Evolutionary conservation across 1,140 invertebrate genomes (phyloP).

Genomic region (Papilio xuthus): DNA sequence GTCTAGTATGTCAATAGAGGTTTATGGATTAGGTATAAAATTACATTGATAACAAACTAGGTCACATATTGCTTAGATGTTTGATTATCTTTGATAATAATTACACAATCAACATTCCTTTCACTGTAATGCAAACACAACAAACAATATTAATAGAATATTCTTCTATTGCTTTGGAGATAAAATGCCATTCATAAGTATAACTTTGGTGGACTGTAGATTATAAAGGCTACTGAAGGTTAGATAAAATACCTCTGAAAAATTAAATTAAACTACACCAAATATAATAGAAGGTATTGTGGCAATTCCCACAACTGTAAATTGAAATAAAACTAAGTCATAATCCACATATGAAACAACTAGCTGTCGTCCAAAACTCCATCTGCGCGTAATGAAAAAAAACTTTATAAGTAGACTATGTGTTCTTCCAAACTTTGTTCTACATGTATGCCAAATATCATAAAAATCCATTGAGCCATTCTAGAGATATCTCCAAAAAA

Average conservation of each 20-base stretch:
- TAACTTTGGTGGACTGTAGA: not conserved
- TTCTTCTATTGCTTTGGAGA: not conserved
- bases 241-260: not conserved
- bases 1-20: not conserved
- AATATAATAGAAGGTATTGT: no score
- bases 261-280: no score
- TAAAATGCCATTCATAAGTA: not conserved
- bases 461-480: no score
- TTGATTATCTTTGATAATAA: not conserved
- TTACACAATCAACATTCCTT: constrained; percentile 2
- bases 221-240: not conserved
- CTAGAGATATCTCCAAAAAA: no score
- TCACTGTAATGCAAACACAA: not conserved
- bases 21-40: not conserved
- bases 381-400: no score
- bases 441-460: no score
- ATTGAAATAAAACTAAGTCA: no score
- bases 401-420: no score
- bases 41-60: constrained; percentile 33
- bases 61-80: not conserved
- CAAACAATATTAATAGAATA: not conserved
- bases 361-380: no score
- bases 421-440: no score
- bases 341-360: not conserved
- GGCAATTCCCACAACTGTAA: no score